Conservation (phyloP, 53 echinoderm and acorn worm genomes). For the Luidia sarsii region DNA sequence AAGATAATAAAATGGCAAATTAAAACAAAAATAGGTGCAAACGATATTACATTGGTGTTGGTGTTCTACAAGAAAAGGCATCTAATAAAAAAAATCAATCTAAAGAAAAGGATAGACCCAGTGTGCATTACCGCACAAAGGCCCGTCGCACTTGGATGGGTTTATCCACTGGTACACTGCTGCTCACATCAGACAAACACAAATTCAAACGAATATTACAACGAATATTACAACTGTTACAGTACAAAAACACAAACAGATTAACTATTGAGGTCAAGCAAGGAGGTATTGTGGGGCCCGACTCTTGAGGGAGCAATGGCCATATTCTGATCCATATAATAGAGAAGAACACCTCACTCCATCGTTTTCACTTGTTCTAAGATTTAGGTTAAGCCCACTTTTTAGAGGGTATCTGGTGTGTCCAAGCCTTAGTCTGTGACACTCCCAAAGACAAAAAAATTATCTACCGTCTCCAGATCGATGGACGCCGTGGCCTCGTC, state of each 20-base stretch:
- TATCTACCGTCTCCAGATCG: conserved; percentile 42
- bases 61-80: not conserved
- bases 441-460: not conserved
- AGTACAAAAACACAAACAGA: no score
- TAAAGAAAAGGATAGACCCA: not conserved
- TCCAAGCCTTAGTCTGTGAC: not conserved
- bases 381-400: not conserved
- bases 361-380: not conserved
- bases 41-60: not conserved
- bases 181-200: no score
- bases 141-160: not conserved
- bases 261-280: no score
- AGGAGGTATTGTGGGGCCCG: no score
- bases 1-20: not conserved
- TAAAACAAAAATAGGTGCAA: no score
- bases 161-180: no score
- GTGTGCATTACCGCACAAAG: not conserved
- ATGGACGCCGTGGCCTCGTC: conserved; percentile 67
- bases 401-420: not conserved
- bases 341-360: not conserved
- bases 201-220: no score
- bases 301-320: no score
- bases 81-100: not conserved
- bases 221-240: no score
- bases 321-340: no score